Base-by-base conservation (phyloP, 2,888 invertebrate genomes). In the Drosophila monieri region DNA sequence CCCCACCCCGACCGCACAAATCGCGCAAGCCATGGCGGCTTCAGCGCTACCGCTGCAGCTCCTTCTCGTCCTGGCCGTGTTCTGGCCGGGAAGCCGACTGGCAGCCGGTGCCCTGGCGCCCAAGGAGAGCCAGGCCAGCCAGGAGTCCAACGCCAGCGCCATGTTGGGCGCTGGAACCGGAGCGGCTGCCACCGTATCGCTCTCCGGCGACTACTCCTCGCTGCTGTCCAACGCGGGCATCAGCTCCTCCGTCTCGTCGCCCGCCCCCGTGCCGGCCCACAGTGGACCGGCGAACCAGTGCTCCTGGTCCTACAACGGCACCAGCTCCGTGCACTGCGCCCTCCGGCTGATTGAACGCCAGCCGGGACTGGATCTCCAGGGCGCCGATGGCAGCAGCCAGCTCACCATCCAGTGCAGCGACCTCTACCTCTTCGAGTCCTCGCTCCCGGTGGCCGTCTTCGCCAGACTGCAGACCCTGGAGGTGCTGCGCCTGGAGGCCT, bases 361-460 rank as follows among this genome's bases (percentile, higher is more conserved):
- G 73, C 71, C 85, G 3, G 94, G 94, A 49, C 93, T 94, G 79
- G 95, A 92, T 74, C 64, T 92, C 12, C 92, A 92, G 77, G 92
- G 91, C 37, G 93, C 95, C 48, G 96, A 96, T 89, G 94, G 95
- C 72, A 95, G 96, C 55, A 94, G 94, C 75, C 94, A 94, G 79
- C 92, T 97, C 80, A 93, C 94, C 73, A 94, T 98, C 68, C 94
- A 94, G 85, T 97, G 97, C 93, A 96, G 95, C 92, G 95, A 96
- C 89, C 94, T 95, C 66, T 93, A 96, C 85, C 94, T 95, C 62
- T 95, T 95, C 88, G 97, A 97, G 92, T 97, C 97, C 92, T 93
- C 94, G 77, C 92, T 97, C 77, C 94, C 94, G 61, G 93, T 94
- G 46, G 94, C 95, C 76, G 95, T 94, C 79, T 95, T 96, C 90